Percentiles rank a stretch among this genome's conserved stretches.
Conservation (phyloP, 2,888 invertebrate species). For the Platycheirus rosarum region DNA sequence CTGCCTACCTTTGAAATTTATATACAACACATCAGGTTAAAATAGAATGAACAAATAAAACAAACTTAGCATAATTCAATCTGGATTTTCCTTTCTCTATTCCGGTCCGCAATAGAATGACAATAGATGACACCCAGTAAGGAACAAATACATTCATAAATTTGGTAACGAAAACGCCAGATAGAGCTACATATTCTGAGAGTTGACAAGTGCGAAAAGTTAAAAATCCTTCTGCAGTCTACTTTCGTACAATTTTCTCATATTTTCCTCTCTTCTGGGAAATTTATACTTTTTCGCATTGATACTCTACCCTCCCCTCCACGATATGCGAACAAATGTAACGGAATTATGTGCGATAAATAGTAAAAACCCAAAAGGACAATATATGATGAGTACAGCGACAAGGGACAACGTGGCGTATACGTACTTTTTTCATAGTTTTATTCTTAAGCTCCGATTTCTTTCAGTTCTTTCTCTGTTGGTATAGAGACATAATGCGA, state of each 20-base stretch:
- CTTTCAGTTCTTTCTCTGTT: neutral
- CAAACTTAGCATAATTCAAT: slow-evolving; percentile 65
- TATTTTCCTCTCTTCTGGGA: slow-evolving; percentile 23
- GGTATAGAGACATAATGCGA: slow-evolving; percentile 60
- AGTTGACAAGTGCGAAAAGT: slow-evolving; percentile 50
- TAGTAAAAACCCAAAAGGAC: slow-evolving; percentile 22
- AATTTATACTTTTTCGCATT: slow-evolving; percentile 50
- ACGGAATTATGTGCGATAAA: slow-evolving; percentile 42
- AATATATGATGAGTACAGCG: slow-evolving; percentile 53
- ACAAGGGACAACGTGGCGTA: slow-evolving; percentile 62
- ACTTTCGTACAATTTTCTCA: slow-evolving; percentile 64
- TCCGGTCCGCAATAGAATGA: slow-evolving; percentile 48
- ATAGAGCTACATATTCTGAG: neutral
- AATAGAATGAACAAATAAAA: neutral
- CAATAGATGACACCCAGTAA: slow-evolving; percentile 36
- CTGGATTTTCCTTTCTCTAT: slow-evolving; percentile 38
- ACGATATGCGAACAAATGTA: neutral
- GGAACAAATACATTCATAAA: neutral
- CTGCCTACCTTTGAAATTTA: neutral
- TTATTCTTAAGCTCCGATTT: no score
- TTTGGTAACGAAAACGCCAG: slow-evolving; percentile 9
- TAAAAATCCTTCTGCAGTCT: slow-evolving; percentile 72
- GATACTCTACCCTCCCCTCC: neutral
- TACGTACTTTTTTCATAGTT: slow-evolving; percentile 56
- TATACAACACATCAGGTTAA: neutral